Conservation (phyloP, 2,888 invertebrate species). For the Eueremaeus valkanovi region DNA sequence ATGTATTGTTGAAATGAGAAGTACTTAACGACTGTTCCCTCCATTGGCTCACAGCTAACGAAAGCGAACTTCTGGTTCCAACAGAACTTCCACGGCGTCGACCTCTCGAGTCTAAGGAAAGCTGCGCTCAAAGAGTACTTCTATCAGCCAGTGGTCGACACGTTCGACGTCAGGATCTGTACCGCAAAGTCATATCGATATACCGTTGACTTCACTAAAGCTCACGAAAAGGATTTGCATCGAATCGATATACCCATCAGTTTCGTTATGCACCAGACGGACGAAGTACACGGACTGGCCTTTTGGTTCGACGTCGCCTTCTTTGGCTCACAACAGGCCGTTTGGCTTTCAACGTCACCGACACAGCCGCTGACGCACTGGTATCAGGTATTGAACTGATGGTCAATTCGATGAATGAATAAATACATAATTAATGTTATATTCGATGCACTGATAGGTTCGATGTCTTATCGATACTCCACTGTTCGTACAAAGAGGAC, state of each 20-base stretch:
- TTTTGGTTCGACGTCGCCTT: slow-evolving; percentile 99
- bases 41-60: slow-evolving; percentile 65
- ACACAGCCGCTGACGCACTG: slow-evolving; percentile 98
- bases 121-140: slow-evolving; percentile 97
- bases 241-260: slow-evolving; percentile 89
- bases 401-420: not conserved
- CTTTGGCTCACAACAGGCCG: slow-evolving; percentile 76
- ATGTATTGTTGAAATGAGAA: too few relatives aligned
- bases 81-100: slow-evolving; percentile 95
- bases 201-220: slow-evolving; percentile 86
- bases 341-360: slow-evolving; percentile 96
- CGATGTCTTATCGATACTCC: slow-evolving; percentile 90
- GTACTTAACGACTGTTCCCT: too few relatives aligned
- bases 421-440: not conserved
- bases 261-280: slow-evolving; percentile 85
- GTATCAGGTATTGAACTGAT: slow-evolving; percentile 60
- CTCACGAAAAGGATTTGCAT: slow-evolving; percentile 88
- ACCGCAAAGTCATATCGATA: slow-evolving; percentile 89
- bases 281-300: slow-evolving; percentile 92
- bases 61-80: slow-evolving; percentile 99
- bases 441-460: slow-evolving; percentile 56
- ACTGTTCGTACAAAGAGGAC: slow-evolving; percentile 89
- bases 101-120: slow-evolving; percentile 81
- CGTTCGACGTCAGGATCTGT: slow-evolving; percentile 95
- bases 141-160: slow-evolving; percentile 95